Base-by-base conservation (phyloP, 2,113 vertebrate genomes). In the Puma concolor region DNA sequence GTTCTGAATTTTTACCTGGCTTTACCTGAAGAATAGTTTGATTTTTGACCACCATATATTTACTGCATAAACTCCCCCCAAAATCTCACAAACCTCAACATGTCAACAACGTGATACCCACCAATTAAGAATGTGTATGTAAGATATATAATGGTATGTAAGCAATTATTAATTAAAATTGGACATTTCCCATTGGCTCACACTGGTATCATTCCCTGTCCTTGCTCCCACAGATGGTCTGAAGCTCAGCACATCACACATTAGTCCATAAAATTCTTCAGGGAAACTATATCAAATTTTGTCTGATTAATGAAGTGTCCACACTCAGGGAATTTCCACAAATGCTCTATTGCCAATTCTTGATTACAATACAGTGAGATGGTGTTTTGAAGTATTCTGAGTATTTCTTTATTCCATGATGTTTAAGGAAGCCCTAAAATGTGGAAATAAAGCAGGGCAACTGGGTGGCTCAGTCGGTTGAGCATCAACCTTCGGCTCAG, bases 111-210 rank as follows among this genome's bases (percentile, higher is more conserved):
- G 60, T 90, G 52, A n/a, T 80, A 31, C 54, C 31, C 29, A 95
- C 71, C 38, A 25, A 69, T 4, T 33, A 84, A 91, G 50, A 94
- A 69, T 0, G 0, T 91, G 82, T 50, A 17, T 27, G 10, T 57
- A 69, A 63, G 3, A 12, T 91, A 57, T 31, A 95, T 72, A 76
- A 5, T 38, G 2, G 27, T 29, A 23, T 2, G 2, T 0, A 4
- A 94, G 17, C 90, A 96, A 89, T 48, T 93, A 7, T 15, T 96
- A 94, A 96, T 97, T 94, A 81, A 94, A 96, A n/a, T 38, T 84
- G 0, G 44, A 89, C 19, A 29, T 94, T 93, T 96, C n/a, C 92
- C 13, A 60, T 41, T 91, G 63, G 86, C 17, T 97, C 29, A 77
- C 88, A 88, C 81, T 15, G 83, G 33, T 41, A 31, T 86, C 36